Evolutionary conservation across 92 coral and sea anemone species (phyloP), one percentile per base, ranked within the genome.

Genomic region (Parazoanthus swiftii): DNA sequence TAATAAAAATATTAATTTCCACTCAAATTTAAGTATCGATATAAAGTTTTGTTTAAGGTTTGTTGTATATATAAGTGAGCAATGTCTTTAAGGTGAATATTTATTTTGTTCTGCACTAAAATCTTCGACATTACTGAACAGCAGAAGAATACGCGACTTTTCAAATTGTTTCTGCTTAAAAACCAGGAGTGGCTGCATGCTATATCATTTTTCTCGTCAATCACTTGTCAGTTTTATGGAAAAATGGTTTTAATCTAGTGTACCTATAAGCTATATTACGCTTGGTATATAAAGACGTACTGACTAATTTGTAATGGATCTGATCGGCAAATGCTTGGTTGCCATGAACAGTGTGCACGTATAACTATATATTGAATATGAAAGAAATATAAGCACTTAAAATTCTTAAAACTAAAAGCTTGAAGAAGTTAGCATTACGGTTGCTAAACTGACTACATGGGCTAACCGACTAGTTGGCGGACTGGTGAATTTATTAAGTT

Each of bases 241-340:
- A 72, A 84, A 71, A 68, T 43, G 36, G 67, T 71, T 71, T 70
- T 84, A 84, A 84, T 84, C 77, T 35, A 44, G 87, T 84, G 78
- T 10, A 26, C 23, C 87, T 26, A 71, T 15, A 59, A 26, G 13
- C 87, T 26, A 71, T 15, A 59, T 59, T 79, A 11, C 38, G 29
- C 68, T 51, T 51, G 8, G 85, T 80, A 84, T 74, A 71, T 71
- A 84, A 71, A 71, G 77, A 73, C 35, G 79, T 71, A 38, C 26
- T 67, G 66, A 76, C 10, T 39, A 44, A 37, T 44, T 46, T 84
- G 87, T 70, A 84, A 84, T 84, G 59, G 86, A 84, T 84, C 79
- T 18, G 85, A 84, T 46, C 33, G 33, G 26, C 77, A 72, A 44
- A 10, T 3, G 8, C 23, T 11, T 29, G 33, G 87, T 84, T 84